Conservation (phyloP, 37 sponge, comb jelly and placozoan species). For the Beroe ovata region DNA sequence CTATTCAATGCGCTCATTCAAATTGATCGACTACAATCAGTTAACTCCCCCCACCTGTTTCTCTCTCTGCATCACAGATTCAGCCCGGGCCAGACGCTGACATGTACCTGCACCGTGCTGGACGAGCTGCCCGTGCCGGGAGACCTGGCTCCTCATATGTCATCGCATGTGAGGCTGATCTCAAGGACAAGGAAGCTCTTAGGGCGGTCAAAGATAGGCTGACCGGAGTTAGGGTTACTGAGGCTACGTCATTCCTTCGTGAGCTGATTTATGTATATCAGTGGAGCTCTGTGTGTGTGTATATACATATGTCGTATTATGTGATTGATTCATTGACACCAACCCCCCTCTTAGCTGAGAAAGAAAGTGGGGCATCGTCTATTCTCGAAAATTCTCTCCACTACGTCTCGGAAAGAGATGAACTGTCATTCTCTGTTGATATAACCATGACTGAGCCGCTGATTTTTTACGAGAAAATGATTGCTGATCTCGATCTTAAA, state of each 20-base stretch:
- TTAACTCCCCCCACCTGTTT: too few relatives aligned
- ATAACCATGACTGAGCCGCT: constrained; percentile 8
- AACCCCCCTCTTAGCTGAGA: constrained; percentile 3
- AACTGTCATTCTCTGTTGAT: constrained; percentile 45
- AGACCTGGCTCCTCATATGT: constrained; percentile 20
- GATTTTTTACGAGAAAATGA: constrained; percentile 6
- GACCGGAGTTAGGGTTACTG: neutral
- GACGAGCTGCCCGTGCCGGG: constrained; percentile 17
- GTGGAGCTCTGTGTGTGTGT: too few relatives aligned
- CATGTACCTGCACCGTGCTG: constrained; percentile 50
- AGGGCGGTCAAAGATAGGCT: neutral
- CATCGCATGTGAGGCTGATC: constrained; percentile 34
- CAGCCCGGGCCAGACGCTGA: constrained; percentile 16
- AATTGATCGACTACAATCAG: too few relatives aligned
- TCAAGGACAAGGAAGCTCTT: neutral
- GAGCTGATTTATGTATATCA: neutral
- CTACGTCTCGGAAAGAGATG: constrained; percentile 16
- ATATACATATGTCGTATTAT: too few relatives aligned
- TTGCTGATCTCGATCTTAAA: constrained; percentile 6
- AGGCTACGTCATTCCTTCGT: constrained; percentile 46
- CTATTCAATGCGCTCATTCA: too few relatives aligned
- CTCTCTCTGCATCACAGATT: too few relatives aligned
- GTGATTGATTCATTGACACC: too few relatives aligned
- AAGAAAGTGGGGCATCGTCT: constrained; percentile 24
- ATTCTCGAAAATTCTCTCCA: constrained; percentile 36